These are phyloP conservation scores for Rhinichthys klamathensis DNA, from an alignment of 2,113 vertebrate genomes.

Conservation along the genomic window DNA sequence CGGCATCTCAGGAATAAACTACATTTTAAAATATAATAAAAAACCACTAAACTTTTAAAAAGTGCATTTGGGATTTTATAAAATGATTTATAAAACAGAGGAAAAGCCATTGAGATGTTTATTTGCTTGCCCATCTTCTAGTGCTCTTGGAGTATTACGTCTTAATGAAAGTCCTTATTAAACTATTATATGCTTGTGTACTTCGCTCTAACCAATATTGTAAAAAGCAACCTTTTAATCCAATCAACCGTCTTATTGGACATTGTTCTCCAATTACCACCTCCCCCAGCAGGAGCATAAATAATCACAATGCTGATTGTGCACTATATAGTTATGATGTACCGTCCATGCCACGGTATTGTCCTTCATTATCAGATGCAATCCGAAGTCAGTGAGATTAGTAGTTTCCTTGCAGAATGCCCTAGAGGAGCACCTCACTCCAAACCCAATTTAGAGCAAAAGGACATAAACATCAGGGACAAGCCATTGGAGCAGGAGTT, in stretches of 20 bases:
- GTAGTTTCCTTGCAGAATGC: not conserved
- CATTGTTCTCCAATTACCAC: not conserved
- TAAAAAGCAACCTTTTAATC: not conserved
- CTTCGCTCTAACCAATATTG: not conserved
- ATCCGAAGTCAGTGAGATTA: not conserved
- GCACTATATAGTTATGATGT: not conserved
- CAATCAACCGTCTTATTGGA: not conserved
- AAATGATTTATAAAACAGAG: no score
- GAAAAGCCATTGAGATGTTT: not conserved
- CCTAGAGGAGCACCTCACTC: not conserved
- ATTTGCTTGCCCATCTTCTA: not conserved
- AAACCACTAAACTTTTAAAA: not conserved
- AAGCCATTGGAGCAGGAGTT: not conserved
- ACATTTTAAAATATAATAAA: not conserved
- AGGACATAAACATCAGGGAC: constrained; percentile 5
- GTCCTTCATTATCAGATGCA: constrained; percentile 5
- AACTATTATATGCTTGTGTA: not conserved
- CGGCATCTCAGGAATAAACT: not conserved
- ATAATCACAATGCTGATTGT: not conserved
- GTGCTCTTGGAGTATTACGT: not conserved
- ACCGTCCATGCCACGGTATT: not conserved
- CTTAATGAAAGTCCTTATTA: not conserved
- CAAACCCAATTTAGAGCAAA: not conserved
- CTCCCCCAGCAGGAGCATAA: not conserved
- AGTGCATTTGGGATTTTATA: not conserved